Evolutionary conservation across 2,113 vertebrate genomes (phyloP), one percentile per base, ranked within the genome.

Genomic region (Oryzias woworae): DNA sequence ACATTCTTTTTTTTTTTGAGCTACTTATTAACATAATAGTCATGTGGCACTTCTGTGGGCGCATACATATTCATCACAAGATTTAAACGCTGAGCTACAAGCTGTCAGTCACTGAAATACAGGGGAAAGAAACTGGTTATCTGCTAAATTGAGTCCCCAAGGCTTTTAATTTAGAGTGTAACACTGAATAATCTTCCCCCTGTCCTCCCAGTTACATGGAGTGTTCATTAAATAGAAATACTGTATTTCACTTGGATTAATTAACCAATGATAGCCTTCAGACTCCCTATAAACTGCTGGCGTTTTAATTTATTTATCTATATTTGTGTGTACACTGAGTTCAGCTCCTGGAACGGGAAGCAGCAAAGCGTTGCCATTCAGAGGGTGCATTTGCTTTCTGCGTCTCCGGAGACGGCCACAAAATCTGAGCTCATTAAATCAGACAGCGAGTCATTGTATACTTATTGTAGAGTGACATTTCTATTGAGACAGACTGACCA

Each of bases 401-500:
- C 22, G 16, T 66, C 74, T 71, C 73, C 80, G 73, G 84, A 83
- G 88, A 80, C 76, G 62, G 66, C 51, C 59, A 14, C 71, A 61
- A 73, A 77, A 69, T 75, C 87, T 62, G 81, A 73, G 70, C 75
- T 90, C 75, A 81, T 87, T 89, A 89, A 70, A 80, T 77, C 78
- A 77, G 81, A 81, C 88, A 78, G 83, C 77, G 41, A 83, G 76
- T 85, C 86, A 84, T 81, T 70, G 77, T 77, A 70, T 80, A 83
- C 77, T 88, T 85, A 87, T 85, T 81, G 75, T 79, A 41, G 57
- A 36, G 79, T 82, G 81, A 85, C 72, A 72, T 86, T 89, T 87
- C 75, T 86, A 88, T 87, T 85, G 85, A 86, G 87, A 88, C 69
- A 41, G 64, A 78, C 63, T 77, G 77, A 67, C 87, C 83, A 77